Evolutionary conservation across 2,113 vertebrate genomes (phyloP).

Genomic region (Drymodes brunneopygia): DNA sequence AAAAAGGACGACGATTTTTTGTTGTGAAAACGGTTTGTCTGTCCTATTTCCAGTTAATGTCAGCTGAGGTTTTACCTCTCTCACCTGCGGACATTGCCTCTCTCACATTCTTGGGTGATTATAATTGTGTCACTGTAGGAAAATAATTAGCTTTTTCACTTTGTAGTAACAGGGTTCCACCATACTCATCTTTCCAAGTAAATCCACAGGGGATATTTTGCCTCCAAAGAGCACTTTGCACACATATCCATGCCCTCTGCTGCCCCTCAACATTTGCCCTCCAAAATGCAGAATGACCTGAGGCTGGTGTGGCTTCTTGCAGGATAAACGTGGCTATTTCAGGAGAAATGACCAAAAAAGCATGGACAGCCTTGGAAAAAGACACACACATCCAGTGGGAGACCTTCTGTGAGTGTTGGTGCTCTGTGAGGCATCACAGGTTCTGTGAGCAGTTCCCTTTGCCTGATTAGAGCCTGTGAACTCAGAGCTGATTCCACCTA

Average conservation of each 20-base stretch:
- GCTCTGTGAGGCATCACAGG: neutral
- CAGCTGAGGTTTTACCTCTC: neutral
- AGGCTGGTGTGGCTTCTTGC: neutral
- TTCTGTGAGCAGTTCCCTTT: neutral
- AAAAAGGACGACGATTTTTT: rapidly evolving
- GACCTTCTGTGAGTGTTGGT: neutral
- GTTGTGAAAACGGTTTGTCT: neutral
- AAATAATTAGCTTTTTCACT: neutral
- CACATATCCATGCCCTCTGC: neutral
- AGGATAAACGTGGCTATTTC: neutral
- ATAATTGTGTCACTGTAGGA: neutral
- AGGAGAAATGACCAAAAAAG: neutral
- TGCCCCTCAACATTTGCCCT: neutral
- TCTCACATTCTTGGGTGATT: neutral
- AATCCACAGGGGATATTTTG: neutral
- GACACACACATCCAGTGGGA: neutral
- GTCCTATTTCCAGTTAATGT: neutral
- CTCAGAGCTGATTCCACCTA: neutral
- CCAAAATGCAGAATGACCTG: neutral
- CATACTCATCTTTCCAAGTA: neutral
- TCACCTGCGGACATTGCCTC: neutral
- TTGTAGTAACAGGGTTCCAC: rapidly evolving
- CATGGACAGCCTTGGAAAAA: neutral
- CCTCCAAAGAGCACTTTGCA: neutral
- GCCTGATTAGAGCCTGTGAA: neutral